Evolutionary conservation across 2,113 vertebrate species (phyloP), one percentile per base, ranked within the genome.

Genomic region (Mungos mungo): DNA sequence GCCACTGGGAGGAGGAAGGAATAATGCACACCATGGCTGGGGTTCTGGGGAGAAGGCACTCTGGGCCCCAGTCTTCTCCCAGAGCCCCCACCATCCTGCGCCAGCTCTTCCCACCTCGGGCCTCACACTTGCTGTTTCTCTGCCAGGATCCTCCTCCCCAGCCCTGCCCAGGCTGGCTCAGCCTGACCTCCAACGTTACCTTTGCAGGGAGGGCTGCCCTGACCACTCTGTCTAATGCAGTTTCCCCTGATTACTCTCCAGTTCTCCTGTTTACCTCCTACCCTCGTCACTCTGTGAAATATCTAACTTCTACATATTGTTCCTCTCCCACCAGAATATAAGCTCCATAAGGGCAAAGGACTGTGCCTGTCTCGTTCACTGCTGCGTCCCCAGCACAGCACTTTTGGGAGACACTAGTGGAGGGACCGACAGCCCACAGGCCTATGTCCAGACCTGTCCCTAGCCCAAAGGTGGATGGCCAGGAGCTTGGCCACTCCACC

Each of bases 81-180:
- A 25, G 2, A 60, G 87, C 41, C n/a, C 92, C 31, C 14, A 88
- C n/a, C 25, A 0, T 16, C 90, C 41, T 18, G 31, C 3, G 3
- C 50, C 3, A 16, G 76, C 7, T 25, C 47, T 1, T 41, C 5
- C 54, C 12, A 0, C 69, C 19, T 8, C 15, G 0, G 5, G 5
- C 38, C n/a, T 12, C 0, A 1, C 3, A 13, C 23, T 11, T 14
- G 50, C 68, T 23, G 5, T 27, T 38, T 63, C 27, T 80, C 79
- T 2, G 13, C 47, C 54, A 1, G n/a, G 54, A 31, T 3, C 38
- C 18, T 45, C 72, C 71, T 41, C 13, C 81, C 47, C 47, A 7
- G 23, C 74, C 38, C 63, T 47, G 27, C 81, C 63, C 31, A 7
- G 21, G 14, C 35, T 27, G 65, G 71, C 90, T 65, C 69, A 31